A percentile compares a stretch with the other conserved stretches of the same genome.
Conservation (phyloP, 2,888 invertebrate genomes). For the Acronicta aceris region DNA sequence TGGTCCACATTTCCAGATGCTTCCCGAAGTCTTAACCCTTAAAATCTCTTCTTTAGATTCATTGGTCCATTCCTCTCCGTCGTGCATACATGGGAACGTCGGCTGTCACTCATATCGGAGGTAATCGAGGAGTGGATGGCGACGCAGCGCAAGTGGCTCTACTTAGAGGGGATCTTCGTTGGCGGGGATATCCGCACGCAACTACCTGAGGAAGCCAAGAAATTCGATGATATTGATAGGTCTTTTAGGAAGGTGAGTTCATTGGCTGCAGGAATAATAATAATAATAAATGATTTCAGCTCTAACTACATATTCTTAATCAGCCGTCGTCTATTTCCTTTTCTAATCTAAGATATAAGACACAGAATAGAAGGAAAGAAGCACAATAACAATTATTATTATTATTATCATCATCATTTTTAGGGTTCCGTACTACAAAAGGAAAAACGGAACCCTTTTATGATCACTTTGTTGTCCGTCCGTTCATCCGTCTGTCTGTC, state of each 20-base stretch:
- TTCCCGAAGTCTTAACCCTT: too few species aligned
- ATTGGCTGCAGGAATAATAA: background rate
- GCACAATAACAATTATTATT: too few species aligned
- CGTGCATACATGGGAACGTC: slow-evolving; percentile 96
- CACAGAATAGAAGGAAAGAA: background rate
- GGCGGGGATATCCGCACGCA: slow-evolving; percentile 96
- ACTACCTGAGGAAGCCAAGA: slow-evolving; percentile 96
- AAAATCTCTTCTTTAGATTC: slow-evolving; percentile 87
- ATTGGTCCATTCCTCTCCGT: slow-evolving; percentile 95
- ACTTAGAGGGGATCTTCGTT: slow-evolving; percentile 97
- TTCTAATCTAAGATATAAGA: background rate
- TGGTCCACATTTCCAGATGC: too few species aligned
- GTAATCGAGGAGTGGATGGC: slow-evolving; percentile 96
- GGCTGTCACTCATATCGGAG: slow-evolving; percentile 94
- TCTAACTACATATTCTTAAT: too few species aligned
- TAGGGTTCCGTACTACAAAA: too few species aligned
- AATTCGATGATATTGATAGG: slow-evolving; percentile 96
- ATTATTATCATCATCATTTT: too few species aligned
- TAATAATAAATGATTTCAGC: too few species aligned
- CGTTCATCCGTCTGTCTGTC: too few species aligned
- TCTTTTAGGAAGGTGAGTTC: slow-evolving; percentile 91
- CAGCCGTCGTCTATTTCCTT: too few species aligned
- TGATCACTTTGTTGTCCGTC: too few species aligned
- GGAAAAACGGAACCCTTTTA: too few species aligned
- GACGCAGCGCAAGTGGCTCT: slow-evolving; percentile 97